Percentiles rank a stretch among this genome's conserved stretches.
These are phyloP conservation scores for Papilio dardanus DNA, from an alignment of 1,140 invertebrate genomes.

Conservation along the genomic window DNA sequence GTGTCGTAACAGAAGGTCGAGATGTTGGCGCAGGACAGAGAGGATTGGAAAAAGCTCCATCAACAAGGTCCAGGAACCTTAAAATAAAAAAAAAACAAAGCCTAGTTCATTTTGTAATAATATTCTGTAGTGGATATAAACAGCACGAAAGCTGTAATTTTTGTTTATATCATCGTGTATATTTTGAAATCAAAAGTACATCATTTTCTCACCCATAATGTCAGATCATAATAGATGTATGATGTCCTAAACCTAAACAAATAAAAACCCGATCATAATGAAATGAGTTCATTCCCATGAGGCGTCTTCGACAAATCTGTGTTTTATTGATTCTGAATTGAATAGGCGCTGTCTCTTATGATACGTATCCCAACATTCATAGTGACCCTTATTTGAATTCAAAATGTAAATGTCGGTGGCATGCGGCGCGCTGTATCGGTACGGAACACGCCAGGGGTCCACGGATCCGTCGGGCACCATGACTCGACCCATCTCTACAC, in stretches of 20 bases:
- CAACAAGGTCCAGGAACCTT: no score
- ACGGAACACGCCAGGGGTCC: slow-evolving; percentile 60
- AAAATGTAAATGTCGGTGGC: slow-evolving; percentile 69
- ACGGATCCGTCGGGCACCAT: slow-evolving; percentile 51
- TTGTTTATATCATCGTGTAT: neutral
- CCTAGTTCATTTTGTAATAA: no score
- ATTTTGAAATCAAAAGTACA: slow-evolving; percentile 26
- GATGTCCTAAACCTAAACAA: slow-evolving; percentile 1
- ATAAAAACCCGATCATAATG: slow-evolving; percentile 17
- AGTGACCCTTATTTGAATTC: slow-evolving; percentile 54
- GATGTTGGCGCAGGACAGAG: no score
- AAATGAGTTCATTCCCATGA: slow-evolving; percentile 32
- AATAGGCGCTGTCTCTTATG: slow-evolving; percentile 47
- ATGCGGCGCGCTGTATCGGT: slow-evolving; percentile 56
- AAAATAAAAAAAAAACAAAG: no score
- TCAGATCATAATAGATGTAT: neutral
- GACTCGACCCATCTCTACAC: slow-evolving; percentile 61
- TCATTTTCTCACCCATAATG: neutral
- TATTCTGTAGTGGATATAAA: neutral
- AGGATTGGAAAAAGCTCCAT: no score
- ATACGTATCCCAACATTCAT: slow-evolving; percentile 34
- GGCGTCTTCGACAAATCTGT: slow-evolving; percentile 50
- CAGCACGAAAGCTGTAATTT: neutral
- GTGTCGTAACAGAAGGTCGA: no score
- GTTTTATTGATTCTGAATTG: slow-evolving; percentile 56